Conservation (phyloP, 2,888 invertebrate genomes). For the Epinotia nisella region DNA sequence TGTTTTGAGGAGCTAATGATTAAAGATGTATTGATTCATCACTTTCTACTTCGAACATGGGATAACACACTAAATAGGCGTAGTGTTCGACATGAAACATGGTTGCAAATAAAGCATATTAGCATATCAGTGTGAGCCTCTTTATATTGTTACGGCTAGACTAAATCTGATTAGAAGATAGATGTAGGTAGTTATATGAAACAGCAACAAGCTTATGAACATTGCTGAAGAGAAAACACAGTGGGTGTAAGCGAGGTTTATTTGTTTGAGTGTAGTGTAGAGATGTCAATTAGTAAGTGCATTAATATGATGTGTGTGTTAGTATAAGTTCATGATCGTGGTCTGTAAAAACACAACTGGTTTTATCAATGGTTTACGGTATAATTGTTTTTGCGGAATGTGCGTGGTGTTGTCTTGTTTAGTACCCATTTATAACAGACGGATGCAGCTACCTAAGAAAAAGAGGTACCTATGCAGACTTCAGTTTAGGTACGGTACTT, state of each 20-base stretch:
- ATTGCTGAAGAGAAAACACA: conserved; percentile 6
- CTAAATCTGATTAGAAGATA: not conserved
- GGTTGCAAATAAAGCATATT: conserved; percentile 1
- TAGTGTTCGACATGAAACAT: not conserved
- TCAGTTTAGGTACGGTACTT: too few relatives aligned
- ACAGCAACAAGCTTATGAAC: not conserved
- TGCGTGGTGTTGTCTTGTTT: too few relatives aligned
- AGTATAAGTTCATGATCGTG: too few relatives aligned
- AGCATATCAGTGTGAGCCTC: not conserved
- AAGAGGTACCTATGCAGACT: too few relatives aligned
- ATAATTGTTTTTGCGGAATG: too few relatives aligned
- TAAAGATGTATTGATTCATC: not conserved
- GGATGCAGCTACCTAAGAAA: too few relatives aligned
- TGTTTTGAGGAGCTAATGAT: not conserved
- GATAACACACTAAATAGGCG: not conserved
- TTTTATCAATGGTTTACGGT: too few relatives aligned
- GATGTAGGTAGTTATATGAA: not conserved
- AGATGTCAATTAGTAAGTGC: not conserved
- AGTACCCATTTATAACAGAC: too few relatives aligned
- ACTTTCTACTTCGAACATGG: conserved; percentile 2
- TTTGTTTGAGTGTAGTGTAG: not conserved
- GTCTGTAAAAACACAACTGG: too few relatives aligned
- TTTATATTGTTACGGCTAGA: not conserved
- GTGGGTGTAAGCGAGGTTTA: not conserved
- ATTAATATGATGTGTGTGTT: too few relatives aligned